Percentiles rank a stretch among this genome's conserved stretches.
Conservation (phyloP, 2,113 vertebrate genomes). For the Trichechus manatus region DNA sequence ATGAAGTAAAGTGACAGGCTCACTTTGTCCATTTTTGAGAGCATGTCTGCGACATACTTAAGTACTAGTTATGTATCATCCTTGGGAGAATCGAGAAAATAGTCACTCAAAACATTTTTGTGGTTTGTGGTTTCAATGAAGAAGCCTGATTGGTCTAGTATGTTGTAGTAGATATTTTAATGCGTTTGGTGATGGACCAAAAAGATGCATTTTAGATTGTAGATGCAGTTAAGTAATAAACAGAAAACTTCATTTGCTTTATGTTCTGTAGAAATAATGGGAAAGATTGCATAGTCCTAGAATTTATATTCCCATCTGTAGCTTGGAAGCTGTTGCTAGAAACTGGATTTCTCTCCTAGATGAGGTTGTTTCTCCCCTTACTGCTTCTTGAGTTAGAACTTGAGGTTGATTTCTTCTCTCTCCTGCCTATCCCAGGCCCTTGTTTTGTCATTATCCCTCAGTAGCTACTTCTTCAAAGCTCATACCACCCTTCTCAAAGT, state of each 20-base stretch:
- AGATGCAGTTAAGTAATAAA: not conserved
- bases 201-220: constrained; percentile 21
- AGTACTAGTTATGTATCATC: not conserved
- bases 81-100: constrained; percentile 37
- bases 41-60: not conserved
- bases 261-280: not conserved
- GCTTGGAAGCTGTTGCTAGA: constrained; percentile 12
- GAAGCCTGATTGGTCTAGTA: not conserved
- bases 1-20: not conserved
- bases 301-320: constrained; percentile 31
- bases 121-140: constrained; percentile 49
- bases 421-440: not conserved
- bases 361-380: not conserved
- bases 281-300: not conserved
- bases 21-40: not conserved
- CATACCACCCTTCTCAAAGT: not conserved
- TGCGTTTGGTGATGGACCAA: not conserved
- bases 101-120: constrained; percentile 22
- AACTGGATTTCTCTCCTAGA: constrained; percentile 1
- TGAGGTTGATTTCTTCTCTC: not conserved
- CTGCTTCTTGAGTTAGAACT: not conserved
- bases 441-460: constrained; percentile 43
- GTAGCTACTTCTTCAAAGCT: not conserved
- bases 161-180: constrained; percentile 24
- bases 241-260: constrained; percentile 37